Conservation (phyloP, 2,113 vertebrate genomes). For the Raja brachyura region DNA sequence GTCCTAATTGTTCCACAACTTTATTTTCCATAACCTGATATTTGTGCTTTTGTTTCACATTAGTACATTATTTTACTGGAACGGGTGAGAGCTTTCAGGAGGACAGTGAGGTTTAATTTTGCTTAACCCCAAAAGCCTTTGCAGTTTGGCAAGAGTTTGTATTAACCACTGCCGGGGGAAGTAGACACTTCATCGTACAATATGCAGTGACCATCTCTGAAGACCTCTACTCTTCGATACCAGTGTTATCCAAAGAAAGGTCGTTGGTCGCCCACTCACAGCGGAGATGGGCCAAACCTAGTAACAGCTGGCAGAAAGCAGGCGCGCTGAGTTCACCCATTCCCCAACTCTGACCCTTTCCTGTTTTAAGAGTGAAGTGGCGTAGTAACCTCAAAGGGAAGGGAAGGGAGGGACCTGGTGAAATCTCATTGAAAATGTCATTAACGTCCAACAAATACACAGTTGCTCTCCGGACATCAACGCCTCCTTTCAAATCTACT, state of each 20-base stretch:
- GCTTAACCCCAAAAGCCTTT: neutral
- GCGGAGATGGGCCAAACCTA: neutral
- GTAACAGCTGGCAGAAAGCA: neutral
- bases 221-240: neutral
- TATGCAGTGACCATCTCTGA: too few relatives aligned
- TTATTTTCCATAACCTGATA: neutral
- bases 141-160: neutral
- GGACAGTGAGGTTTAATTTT: neutral
- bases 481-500: neutral
- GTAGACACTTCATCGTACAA: neutral
- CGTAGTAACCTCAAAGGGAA: neutral
- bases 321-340: neutral
- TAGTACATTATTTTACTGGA: neutral
- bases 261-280: too few relatives aligned
- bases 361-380: neutral
- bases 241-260: neutral
- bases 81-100: neutral
- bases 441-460: neutral
- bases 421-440: neutral
- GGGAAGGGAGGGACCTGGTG: neutral
- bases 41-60: constrained; percentile 14
- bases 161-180: neutral
- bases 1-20: neutral
- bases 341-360: neutral
- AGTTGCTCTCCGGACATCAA: neutral